These are phyloP conservation scores for Aradophagus sp. DNA, from an alignment of 1,140 invertebrate genomes.

Conservation along the genomic window DNA sequence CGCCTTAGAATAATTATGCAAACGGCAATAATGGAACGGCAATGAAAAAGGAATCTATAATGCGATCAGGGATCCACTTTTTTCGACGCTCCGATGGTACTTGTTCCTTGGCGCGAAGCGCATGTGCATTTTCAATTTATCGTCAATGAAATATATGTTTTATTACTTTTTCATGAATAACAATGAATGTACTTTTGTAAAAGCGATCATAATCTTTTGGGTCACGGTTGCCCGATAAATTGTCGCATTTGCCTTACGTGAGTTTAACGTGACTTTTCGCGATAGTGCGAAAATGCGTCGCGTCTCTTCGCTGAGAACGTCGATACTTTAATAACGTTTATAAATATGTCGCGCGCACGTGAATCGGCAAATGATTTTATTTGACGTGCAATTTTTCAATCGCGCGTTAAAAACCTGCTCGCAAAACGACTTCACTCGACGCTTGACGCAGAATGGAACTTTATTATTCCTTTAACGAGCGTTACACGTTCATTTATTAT, in stretches of 20 bases:
- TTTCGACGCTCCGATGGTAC: too few species aligned
- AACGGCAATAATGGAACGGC: too few species aligned
- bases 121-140: slow-evolving; percentile 40
- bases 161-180: slow-evolving; percentile 48
- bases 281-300: slow-evolving; percentile 7
- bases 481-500: slow-evolving; percentile 31
- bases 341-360: slow-evolving; percentile 17
- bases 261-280: slow-evolving; percentile 17
- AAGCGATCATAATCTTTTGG: slow-evolving; percentile 49
- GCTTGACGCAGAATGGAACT: slow-evolving; percentile 1
- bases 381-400: slow-evolving; percentile 29
- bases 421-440: slow-evolving; percentile 6
- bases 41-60: too few species aligned
- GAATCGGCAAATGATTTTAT: slow-evolving; percentile 36
- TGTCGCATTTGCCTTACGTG: slow-evolving; percentile 38
- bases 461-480: slow-evolving; percentile 18
- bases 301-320: slow-evolving; percentile 8
- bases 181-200: slow-evolving; percentile 42
- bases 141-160: slow-evolving; percentile 29
- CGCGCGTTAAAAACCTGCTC: slow-evolving; percentile 19
- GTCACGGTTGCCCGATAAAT: slow-evolving; percentile 39
- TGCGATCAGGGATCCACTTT: too few species aligned
- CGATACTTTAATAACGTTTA: slow-evolving; percentile 37
- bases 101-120: too few species aligned
- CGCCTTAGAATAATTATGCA: too few species aligned